Evolutionary conservation across 2,113 vertebrate genomes (phyloP), one percentile per base, ranked within the genome.

Genomic region (Chroicocephalus ridibundus): DNA sequence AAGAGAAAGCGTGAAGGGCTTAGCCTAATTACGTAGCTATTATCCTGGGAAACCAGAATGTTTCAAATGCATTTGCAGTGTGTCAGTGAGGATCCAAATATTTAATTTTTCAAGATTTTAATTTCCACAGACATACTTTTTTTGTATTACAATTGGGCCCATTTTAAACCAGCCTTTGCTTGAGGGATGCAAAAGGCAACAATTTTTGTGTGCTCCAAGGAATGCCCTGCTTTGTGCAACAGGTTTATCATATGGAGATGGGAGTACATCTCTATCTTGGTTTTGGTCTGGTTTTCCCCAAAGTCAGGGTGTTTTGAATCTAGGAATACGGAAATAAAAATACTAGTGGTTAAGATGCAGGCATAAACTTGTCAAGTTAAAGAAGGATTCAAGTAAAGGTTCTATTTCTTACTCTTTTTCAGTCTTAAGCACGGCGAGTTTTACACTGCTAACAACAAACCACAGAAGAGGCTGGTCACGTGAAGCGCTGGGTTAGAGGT

Each of bases 1-100:
- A 89, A 96, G 94, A 90, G 89, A 96, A 97, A 97, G 93, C 93
- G 84, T 90, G 66, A 96, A 96, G 65, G 70, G 31, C 61, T 93
- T 90, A 86, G 65, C 21, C 27, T 94, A 83, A 89, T 95, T 55
- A 70, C 32, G 34, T 54, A 86, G 64, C 31, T 83, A 32, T 76
- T 85, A 80, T 52, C 54, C 55, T 27, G 47, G 52, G 65, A 82
- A 81, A 85, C 70, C 81, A 68, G 51, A 65, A 58, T 17, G 18
- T 81, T 94, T 86, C 82, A 81, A 94, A 89, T 40, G 36, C n/a
- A 55, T 65, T 65, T 83, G 64, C 55, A 64, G 24, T 61, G 24
- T 47, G 55, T n/a, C 46, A 36, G 15, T 55, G 34, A 86, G 36
- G 18, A 46, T 25, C 77, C 40, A 20, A 82, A 77, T 47, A 82